phyloP scores from a whole-genome alignment of 2,113 vertebrate genomes.

The Engystomops pustulosus region DNA sequence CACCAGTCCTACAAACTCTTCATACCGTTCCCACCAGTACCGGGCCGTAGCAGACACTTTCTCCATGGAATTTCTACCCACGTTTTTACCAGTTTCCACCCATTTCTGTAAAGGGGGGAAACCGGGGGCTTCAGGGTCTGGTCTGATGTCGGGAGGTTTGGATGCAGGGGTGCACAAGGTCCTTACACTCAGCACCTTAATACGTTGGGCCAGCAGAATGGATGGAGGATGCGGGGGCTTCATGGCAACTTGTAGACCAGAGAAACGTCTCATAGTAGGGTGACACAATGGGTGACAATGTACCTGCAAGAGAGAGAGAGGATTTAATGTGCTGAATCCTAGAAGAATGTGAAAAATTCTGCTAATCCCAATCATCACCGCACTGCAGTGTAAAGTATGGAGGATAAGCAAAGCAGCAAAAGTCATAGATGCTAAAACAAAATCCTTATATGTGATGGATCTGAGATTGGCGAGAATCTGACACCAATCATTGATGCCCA shows the following conservation, averaged over 20 bases:
- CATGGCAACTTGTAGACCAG: slow-evolving; percentile 65
- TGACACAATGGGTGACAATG: background rate
- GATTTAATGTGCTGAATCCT: too few relatives aligned
- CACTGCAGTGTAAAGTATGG: too few relatives aligned
- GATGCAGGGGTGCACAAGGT: slow-evolving; percentile 72
- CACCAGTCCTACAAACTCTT: slow-evolving; percentile 92
- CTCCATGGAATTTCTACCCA: slow-evolving; percentile 76
- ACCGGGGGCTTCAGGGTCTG: slow-evolving; percentile 63
- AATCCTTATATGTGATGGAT: too few relatives aligned
- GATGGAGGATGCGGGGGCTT: slow-evolving; percentile 62
- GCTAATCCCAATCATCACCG: too few relatives aligned
- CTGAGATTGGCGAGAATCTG: too few relatives aligned
- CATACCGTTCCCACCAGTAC: slow-evolving; percentile 90
- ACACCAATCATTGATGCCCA: too few relatives aligned
- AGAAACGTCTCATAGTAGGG: slow-evolving; percentile 72
- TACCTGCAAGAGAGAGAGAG: background rate
- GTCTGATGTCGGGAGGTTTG: slow-evolving; percentile 66
- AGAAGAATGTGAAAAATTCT: too few relatives aligned
- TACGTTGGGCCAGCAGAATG: slow-evolving; percentile 63
- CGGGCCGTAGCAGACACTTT: slow-evolving; percentile 70
- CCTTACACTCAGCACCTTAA: slow-evolving; percentile 64
- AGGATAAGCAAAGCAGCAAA: too few relatives aligned
- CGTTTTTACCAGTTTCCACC: slow-evolving; percentile 71
- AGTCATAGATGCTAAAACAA: too few relatives aligned
- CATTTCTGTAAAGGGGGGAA: slow-evolving; percentile 68